Evolutionary conservation across 2,888 invertebrate species (phyloP), one percentile per base, ranked within the genome.

Genomic region (Cantharis nigra): DNA sequence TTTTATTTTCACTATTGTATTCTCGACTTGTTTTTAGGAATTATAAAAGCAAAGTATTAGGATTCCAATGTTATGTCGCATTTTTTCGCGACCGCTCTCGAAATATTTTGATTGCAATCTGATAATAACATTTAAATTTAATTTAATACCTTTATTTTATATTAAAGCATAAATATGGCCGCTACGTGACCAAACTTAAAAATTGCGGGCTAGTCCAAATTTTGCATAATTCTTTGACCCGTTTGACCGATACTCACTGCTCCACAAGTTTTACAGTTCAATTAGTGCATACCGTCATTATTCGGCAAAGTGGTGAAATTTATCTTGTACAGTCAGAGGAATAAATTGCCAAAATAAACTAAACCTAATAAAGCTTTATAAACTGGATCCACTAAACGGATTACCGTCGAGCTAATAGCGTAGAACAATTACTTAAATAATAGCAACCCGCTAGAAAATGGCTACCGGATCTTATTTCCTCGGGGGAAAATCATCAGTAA

Each of bases 401-500:
- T 87, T 87, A 87, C 86, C 83, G 83, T 83, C 81, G 78, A 85
- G 85, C 87, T 87, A 87, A 87, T 87, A 87, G 87, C 82, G 84
- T 86, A 85, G 87, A 87, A 86, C 87, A 87, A 87, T 87, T 87
- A 87, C 87, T 87, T 87, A 87, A 87, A 87, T 87, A 87, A 86
- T 87, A 87, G 87, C 87, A 82, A 84, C 84, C 86, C 86, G 84
- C 84, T 84, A 84, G 86, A 87, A 87, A 87, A 87, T 87, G 87
- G 87, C 86, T 86, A 85, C 86, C 86, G 86, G 86, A 85, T 87
- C 87, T 86, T 87, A 87, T 87, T 87, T 87, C 87, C 87, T 87
- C 82, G 81, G 87, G 87, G 87, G 85, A 83, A 87, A 85, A 86
- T 87, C 85, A 81, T 84, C 84, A 85, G 85, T 84, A 86, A 87